phyloP scores from a whole-genome alignment of 2,797 vertebrate species.

The Microchirus variegatus region DNA sequence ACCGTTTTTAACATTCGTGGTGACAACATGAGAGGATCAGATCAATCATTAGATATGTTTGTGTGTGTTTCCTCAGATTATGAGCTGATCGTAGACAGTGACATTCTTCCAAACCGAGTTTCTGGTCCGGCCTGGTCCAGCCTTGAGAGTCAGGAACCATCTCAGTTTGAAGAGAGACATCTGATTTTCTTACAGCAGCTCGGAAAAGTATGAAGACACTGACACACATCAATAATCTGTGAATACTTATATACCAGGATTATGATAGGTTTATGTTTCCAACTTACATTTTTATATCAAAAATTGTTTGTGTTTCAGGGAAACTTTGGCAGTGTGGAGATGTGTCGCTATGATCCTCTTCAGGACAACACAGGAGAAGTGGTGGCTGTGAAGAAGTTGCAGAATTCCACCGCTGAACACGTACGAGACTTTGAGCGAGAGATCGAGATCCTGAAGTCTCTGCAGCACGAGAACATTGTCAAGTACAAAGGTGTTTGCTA shows the following conservation, averaged over 20 bases:
- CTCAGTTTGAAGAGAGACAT: conserved; percentile 95
- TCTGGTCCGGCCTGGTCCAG: conserved; percentile 80
- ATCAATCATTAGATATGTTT: too few species aligned
- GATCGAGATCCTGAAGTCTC: conserved; percentile 96
- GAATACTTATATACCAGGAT: too few species aligned
- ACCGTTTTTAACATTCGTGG: too few species aligned
- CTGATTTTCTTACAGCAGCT: conserved; percentile 96
- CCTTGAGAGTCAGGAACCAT: conserved; percentile 90
- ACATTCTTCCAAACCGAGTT: conserved; percentile 87
- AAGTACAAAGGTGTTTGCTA: conserved; percentile 98
- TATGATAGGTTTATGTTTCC: too few species aligned
- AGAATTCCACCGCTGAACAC: conserved; percentile 94
- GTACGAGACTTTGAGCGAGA: conserved; percentile 95
- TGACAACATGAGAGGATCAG: too few species aligned
- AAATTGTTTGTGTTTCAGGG: conserved; percentile 79
- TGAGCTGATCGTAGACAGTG: conserved; percentile 90
- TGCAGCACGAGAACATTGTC: conserved; percentile 98
- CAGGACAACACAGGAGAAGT: conserved; percentile 97
- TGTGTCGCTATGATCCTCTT: conserved; percentile 95
- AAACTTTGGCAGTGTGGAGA: conserved; percentile 98
- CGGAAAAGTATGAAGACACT: conserved; percentile 87
- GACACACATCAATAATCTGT: neutral
- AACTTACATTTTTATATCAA: too few species aligned
- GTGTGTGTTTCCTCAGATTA: conserved; percentile 82
- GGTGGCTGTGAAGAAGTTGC: conserved; percentile 96